These are phyloP conservation scores for Falco punctatus DNA, from an alignment of 2,113 vertebrate species.

Conservation along the genomic window DNA sequence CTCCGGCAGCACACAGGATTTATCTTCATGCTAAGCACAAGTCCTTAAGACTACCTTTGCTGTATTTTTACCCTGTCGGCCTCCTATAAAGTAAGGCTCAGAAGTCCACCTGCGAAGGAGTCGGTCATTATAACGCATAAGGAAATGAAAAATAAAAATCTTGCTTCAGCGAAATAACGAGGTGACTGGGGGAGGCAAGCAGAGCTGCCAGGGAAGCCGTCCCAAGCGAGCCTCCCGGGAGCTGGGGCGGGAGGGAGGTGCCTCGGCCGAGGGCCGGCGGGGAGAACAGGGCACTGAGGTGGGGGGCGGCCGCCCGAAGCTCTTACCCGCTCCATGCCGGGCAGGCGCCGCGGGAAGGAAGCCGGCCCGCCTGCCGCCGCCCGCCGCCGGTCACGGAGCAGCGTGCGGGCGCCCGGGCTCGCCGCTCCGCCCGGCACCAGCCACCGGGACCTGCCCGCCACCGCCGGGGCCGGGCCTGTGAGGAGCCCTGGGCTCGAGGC, in stretches of 20 bases:
- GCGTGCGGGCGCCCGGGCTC: fast-evolving
- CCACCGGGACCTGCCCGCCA: too few species aligned
- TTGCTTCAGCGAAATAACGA: background rate
- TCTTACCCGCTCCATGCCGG: background rate
- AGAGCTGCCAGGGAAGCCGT: fast-evolving
- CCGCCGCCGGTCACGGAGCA: background rate
- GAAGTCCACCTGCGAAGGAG: background rate
- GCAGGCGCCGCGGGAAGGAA: background rate
- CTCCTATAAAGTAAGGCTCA: background rate
- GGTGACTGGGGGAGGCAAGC: fast-evolving
- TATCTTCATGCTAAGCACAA: background rate
- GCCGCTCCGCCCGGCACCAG: background rate
- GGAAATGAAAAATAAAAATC: background rate
- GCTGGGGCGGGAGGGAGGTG: background rate
- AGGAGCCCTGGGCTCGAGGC: too few species aligned
- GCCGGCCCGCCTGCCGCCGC: background rate
- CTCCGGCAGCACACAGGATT: background rate
- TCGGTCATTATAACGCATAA: fast-evolving
- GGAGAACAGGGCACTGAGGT: background rate
- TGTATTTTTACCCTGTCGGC: background rate
- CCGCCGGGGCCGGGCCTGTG: too few species aligned
- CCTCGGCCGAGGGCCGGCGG: background rate
- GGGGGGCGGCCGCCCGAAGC: too few species aligned
- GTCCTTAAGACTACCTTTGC: too few species aligned
- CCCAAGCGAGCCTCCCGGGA: background rate